Evolutionary conservation across 2,888 invertebrate genomes (phyloP), one percentile per base, ranked within the genome.

Genomic region (Gisinianus flammeolus): DNA sequence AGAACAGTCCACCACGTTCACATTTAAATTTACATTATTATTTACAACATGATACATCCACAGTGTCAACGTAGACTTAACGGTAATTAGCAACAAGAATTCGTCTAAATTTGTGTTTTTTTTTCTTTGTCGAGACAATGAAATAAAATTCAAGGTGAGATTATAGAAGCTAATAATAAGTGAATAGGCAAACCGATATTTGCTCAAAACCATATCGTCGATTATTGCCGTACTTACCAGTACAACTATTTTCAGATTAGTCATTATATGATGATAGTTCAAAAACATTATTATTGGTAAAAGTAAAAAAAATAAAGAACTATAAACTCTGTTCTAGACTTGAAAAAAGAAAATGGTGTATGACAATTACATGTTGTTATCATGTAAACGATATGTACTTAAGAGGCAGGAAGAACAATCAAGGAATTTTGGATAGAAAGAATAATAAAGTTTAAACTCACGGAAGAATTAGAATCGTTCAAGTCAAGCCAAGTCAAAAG

Each of bases 111-210:
- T 44, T 44, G 44, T 44, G 1, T 16, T 44, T 44, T 44, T 44
- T n/a, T n/a, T n/a, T 44, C 44, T 44, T 44, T 44, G 8, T 44
- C 69, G 52, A 44, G 26, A 69, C 44, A n/a, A n/a, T n/a, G n/a
- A n/a, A n/a, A 69, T 44, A 35, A 69, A 44, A 26, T 69, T 69
- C 44, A 69, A 69, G 69, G 69, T 69, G 44, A 44, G 22, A 35
- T 24, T 44, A 66, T 62, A 62, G 3, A 1, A 44, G 19, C 12
- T 44, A 6, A 44, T 44, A 44, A 12, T 12, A 44, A 2, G 19
- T 44, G 44, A 44, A 44, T 44, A 19, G 12, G 44, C 19, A 16
- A 16, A 44, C n/a, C n/a, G n/a, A n/a, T n/a, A n/a, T n/a, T n/a
- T n/a, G n/a, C n/a, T 2, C 19, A 6, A 44, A 44, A 44, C 44